These are phyloP conservation scores for Drosophila sturtevanti DNA, from an alignment of 1,140 invertebrate species.

Conservation along the genomic window DNA sequence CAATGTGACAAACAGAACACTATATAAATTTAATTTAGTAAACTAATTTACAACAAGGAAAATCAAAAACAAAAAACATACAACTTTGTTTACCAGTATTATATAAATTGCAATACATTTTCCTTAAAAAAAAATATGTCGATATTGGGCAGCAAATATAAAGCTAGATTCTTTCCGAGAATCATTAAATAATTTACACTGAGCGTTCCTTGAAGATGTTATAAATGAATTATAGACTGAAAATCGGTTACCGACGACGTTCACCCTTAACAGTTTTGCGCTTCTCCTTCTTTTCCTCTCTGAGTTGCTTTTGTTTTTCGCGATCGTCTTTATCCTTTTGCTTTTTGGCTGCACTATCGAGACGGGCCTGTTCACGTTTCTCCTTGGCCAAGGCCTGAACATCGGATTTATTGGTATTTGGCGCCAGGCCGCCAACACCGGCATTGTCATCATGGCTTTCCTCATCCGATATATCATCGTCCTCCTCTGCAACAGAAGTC, in stretches of 20 bases:
- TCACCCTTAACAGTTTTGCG: slow-evolving; percentile 94
- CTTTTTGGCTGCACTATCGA: slow-evolving; percentile 91
- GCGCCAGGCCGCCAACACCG: slow-evolving; percentile 82
- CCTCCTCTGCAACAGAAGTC: slow-evolving; percentile 72
- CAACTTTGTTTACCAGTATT: slow-evolving; percentile 4
- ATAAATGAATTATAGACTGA: slow-evolving; percentile 8
- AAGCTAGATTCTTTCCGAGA: slow-evolving; percentile 13
- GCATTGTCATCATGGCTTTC: slow-evolving; percentile 83
- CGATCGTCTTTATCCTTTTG: slow-evolving; percentile 94
- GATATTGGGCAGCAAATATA: slow-evolving; percentile 14
- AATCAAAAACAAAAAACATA: slow-evolving; percentile 35
- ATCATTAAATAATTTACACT: slow-evolving; percentile 9
- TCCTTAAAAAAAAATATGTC: slow-evolving; percentile 1
- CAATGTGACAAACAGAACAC: slow-evolving; percentile 35
- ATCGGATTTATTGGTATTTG: slow-evolving; percentile 90
- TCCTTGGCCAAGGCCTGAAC: slow-evolving; percentile 90
- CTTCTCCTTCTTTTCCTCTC: slow-evolving; percentile 94
- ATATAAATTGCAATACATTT: slow-evolving; percentile 16
- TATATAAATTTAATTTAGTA: slow-evolving; percentile 64
- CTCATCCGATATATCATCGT: slow-evolving; percentile 80
- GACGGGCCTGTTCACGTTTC: slow-evolving; percentile 89
- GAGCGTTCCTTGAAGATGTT: neutral
- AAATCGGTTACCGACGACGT: slow-evolving; percentile 88
- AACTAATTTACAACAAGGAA: slow-evolving; percentile 46
- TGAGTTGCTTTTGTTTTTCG: slow-evolving; percentile 90